These are phyloP conservation scores for Drosophila koepferae DNA, from an alignment of 2,888 invertebrate species.

Conservation along the genomic window DNA sequence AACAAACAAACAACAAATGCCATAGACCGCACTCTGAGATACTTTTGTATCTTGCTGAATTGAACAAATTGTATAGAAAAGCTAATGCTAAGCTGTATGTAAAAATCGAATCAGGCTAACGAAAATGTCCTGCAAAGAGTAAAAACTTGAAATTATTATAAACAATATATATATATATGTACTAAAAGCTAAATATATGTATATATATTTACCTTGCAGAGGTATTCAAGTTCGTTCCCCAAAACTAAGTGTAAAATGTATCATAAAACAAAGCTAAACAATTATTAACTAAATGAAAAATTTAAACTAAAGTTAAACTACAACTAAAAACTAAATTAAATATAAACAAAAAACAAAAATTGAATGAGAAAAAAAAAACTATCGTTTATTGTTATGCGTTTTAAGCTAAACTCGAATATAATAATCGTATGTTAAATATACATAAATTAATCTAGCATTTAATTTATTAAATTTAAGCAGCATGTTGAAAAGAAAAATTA, in stretches of 20 bases:
- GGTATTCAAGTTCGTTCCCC: constrained; percentile 64
- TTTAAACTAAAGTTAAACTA: constrained; percentile 34
- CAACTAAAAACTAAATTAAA: constrained; percentile 31
- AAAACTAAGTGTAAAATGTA: constrained; percentile 64
- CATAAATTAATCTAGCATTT: constrained; percentile 65
- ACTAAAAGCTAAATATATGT: constrained; percentile 12
- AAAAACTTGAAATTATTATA: constrained; percentile 59
- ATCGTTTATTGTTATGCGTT: constrained; percentile 76
- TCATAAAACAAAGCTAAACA: constrained; percentile 34
- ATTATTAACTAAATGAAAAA: constrained; percentile 40
- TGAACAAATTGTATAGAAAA: constrained; percentile 74
- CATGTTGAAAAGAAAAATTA: constrained; percentile 59
- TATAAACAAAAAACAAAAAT: constrained; percentile 10
- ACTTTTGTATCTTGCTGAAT: constrained; percentile 55
- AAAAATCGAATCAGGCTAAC: constrained; percentile 43
- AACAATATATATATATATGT: constrained; percentile 10
- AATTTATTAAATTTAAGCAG: constrained; percentile 56
- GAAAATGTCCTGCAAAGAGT: constrained; percentile 13
- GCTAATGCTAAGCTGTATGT: constrained; percentile 65
- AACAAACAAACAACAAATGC: constrained; percentile 20
- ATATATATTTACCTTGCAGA: constrained; percentile 26
- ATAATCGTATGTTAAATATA: constrained; percentile 57
- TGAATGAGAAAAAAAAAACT: constrained; percentile 44
- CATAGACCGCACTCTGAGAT: constrained; percentile 56
- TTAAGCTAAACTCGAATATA: constrained; percentile 73